Evolutionary conservation across 2,797 vertebrate genomes (phyloP), one percentile per base, ranked within the genome.

Genomic region (Epinephelus malabaricus): DNA sequence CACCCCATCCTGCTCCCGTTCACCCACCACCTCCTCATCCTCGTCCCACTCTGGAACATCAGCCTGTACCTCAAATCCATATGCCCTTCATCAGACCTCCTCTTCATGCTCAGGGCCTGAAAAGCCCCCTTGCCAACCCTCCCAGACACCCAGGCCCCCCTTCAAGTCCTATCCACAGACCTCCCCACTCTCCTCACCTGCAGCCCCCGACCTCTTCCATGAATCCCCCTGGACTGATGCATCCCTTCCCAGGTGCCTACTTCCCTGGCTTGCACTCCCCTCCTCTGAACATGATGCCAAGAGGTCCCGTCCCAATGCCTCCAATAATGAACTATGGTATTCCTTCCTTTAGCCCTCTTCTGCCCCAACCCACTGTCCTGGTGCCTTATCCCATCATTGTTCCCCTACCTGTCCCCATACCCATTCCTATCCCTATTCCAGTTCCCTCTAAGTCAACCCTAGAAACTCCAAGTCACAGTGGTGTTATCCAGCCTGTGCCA

Each of bases 341-440:
- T 89, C 97, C 97, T 25, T 97, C 97, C 62, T 97, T 98, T 72
- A 96, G 97, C 84, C 97, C 97, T 1, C 94, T 99, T 86, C 96
- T 99, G 89, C 97, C 98, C 55, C 98, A 98, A 3, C 97, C 98
- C 0, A 99, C 97, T 71, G 90, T 99, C 78, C 90, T 99, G 83
- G 97, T 99, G 93, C 98, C 98, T 81, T 99, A 99, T 89, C 98
- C 98, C 0, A 96, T 99, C 63, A 97, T 99, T 56, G 96, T 99
- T 71, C 98, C 98, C 43, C 83, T 99, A 75, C 98, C 98, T 0
- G 96, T 99, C 50, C 98, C 98, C 55, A 98, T 99, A 86, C 98
- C 98, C 38, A 99, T 99, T 85, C 98, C 98, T 14, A 97, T 99
- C 68, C 98, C 98, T 17, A 95, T 99, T 90, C 97, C 96, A 82